Evolutionary conservation across 2,888 invertebrate species (phyloP).

Genomic region (Notodonta dromedarius): DNA sequence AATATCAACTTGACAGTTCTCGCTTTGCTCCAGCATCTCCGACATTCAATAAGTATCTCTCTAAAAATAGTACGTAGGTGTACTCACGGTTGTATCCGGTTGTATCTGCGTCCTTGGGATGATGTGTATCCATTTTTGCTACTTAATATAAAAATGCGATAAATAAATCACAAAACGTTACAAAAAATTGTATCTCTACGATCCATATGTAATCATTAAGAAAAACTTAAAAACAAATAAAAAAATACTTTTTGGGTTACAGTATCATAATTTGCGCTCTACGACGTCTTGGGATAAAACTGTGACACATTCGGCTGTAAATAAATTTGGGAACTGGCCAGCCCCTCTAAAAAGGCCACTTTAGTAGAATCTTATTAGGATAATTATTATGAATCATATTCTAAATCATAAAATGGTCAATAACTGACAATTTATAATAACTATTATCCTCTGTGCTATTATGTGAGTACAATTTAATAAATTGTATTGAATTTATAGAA

Average conservation of each 20-base stretch:
- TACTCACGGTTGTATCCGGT: slow-evolving; percentile 58
- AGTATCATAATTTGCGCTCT: slow-evolving; percentile 59
- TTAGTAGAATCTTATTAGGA: slow-evolving; percentile 23
- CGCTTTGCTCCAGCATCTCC: no score
- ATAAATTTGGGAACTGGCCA: slow-evolving; percentile 73
- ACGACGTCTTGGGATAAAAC: slow-evolving; percentile 33
- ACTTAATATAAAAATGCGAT: slow-evolving; percentile 10
- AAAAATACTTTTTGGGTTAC: slow-evolving; percentile 49
- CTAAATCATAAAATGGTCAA: no score
- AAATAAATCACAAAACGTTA: slow-evolving; percentile 20
- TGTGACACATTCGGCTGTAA: slow-evolving; percentile 61
- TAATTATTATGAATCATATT: no score
- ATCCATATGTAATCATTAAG: slow-evolving; percentile 26
- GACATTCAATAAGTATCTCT: no score
- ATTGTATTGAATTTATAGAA: no score
- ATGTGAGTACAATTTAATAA: no score
- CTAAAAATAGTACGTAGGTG: background rate
- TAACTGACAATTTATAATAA: no score
- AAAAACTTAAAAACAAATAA: slow-evolving; percentile 14
- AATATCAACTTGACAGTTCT: background rate
- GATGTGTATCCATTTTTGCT: slow-evolving; percentile 8
- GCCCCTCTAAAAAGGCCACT: slow-evolving; percentile 71
- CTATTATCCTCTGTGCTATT: no score
- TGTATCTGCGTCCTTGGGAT: slow-evolving; percentile 9
- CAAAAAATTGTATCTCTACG: slow-evolving; percentile 27